Evolutionary conservation across 2,113 vertebrate genomes (phyloP).

Genomic region (Phalacrocorax brasilianus): DNA sequence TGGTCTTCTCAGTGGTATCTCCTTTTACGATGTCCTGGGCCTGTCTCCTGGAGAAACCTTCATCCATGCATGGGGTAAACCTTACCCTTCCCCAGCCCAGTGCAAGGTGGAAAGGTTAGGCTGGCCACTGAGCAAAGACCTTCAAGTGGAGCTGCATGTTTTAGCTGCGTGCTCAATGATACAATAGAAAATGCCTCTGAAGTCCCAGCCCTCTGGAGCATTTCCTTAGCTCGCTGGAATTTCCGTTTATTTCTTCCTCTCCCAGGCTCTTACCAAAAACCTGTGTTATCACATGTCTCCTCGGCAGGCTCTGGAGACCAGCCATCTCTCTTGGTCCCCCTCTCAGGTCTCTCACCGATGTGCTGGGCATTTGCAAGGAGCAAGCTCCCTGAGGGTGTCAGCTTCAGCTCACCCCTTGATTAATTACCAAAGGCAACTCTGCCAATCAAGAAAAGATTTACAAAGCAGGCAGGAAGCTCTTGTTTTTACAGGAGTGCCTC

Average conservation of each 20-base stretch:
- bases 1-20: background rate
- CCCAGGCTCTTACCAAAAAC: slow-evolving; percentile 26
- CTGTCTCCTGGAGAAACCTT: background rate
- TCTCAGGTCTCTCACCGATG: background rate
- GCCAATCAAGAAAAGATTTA: slow-evolving; percentile 57
- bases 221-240: slow-evolving; percentile 61
- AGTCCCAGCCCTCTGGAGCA: background rate
- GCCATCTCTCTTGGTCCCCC: background rate
- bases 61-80: fast-evolving
- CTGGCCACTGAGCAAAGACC: background rate
- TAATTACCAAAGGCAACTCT: slow-evolving; percentile 26
- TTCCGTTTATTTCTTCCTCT: slow-evolving; percentile 57
- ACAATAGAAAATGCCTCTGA: slow-evolving; percentile 23
- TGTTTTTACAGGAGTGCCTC: slow-evolving; percentile 61
- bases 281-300: background rate
- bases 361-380: background rate
- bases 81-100: background rate
- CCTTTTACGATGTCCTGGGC: background rate
- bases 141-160: fast-evolving
- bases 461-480: slow-evolving; percentile 48
- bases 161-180: background rate
- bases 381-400: background rate
- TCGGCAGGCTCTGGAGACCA: background rate
- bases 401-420: background rate
- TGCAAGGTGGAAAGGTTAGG: background rate